phyloP scores from a whole-genome alignment of 2,797 vertebrate species.

The Phrynocephalus guinanensis region DNA sequence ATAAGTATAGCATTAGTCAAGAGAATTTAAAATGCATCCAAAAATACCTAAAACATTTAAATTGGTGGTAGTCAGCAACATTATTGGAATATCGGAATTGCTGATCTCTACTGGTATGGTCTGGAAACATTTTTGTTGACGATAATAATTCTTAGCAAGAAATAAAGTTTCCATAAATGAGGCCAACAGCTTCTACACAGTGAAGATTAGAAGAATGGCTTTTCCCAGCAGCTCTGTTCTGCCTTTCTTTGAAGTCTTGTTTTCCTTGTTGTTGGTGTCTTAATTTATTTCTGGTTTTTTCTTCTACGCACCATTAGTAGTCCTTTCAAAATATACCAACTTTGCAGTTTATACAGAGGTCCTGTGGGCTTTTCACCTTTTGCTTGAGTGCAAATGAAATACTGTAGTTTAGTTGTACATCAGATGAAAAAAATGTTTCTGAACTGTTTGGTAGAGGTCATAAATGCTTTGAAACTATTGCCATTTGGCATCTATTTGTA shows the following conservation, averaged over 20 bases:
- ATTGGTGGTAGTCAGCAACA: too few relatives aligned
- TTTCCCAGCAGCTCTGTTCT: rapidly evolving
- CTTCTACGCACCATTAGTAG: not conserved
- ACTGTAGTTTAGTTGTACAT: too few relatives aligned
- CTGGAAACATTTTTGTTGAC: conserved; percentile 27
- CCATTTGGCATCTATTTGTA: too few relatives aligned
- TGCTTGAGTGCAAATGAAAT: not conserved
- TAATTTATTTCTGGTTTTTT: not conserved
- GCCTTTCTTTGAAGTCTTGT: conserved; percentile 14
- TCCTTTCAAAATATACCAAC: not conserved
- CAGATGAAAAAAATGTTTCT: too few relatives aligned
- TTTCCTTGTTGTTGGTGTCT: not conserved
- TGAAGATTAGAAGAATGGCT: conserved; percentile 14
- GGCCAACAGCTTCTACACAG: conserved; percentile 8
- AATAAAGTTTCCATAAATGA: not conserved
- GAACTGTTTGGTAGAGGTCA: too few relatives aligned
- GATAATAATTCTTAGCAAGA: conserved; percentile 15
- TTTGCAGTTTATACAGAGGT: not conserved
- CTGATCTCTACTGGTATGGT: not conserved
- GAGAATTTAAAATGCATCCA: too few relatives aligned
- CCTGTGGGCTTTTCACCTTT: not conserved
- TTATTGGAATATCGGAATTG: conserved; percentile 29
- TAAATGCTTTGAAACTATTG: too few relatives aligned
- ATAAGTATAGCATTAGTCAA: too few relatives aligned
- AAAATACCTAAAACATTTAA: too few relatives aligned